Base-by-base conservation (phyloP, 2,888 invertebrate species). In the Cosmopolites sordidus region DNA sequence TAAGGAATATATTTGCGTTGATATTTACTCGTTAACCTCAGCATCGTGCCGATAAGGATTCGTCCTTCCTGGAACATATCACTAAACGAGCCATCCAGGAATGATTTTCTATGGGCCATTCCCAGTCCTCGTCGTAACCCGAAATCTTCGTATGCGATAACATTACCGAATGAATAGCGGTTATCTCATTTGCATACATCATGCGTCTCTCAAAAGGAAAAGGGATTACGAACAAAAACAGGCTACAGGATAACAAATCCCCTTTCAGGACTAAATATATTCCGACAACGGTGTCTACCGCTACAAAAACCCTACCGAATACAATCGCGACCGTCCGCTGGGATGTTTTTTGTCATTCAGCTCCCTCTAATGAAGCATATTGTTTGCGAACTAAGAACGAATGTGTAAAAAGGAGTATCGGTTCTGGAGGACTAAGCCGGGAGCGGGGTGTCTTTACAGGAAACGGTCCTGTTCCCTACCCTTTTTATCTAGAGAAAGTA, bases 251-350 rank as follows among this genome's bases (percentile, higher is more conserved):
- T 33, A 33, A 33, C 33, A 33, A 33, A 33, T 33, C 33, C 33
- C 33, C 33, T 33, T 33, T 33, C 33, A 33, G 33, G 33, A 33
- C 33, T 33, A 33, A 33, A 33, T 33, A 33, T 33, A 33, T 33
- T 33, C 33, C 33, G 33, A 8, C 22, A 22, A 22, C 22, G 33
- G n/a, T 11, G 11, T 12, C 4, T 3, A 5, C 33, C 33, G 33
- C 33, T 12, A 33, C 33, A 33, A 33, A 33, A 33, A 33, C n/a
- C 33, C 33, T 5, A 5, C 33, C 12, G 33, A 2, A 33, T 33
- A 33, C 33, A 33, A 33, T 33, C 33, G 33, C 11, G 33, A 11
- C 33, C 33, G 33, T 33, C 33, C 33, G 33, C n/a, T 12, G 33
- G 33, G 33, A 33, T 3, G 33, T 12, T 33, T 33, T 33, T 33